A percentile compares a stretch with the other conserved stretches of the same genome.
Conservation (phyloP, 2,797 vertebrate species). For the Hippopotamyrus pictus region DNA sequence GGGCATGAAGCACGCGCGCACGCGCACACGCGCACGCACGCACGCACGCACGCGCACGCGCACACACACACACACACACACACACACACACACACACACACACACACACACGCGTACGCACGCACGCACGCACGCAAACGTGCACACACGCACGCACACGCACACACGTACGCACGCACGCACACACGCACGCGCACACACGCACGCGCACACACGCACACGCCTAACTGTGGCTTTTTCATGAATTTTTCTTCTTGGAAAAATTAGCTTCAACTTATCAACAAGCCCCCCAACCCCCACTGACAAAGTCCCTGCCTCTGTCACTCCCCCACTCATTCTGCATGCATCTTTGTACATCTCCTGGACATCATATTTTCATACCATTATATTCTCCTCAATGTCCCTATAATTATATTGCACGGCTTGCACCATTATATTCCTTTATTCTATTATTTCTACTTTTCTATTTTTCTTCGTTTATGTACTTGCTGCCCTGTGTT, state of each 20-base stretch:
- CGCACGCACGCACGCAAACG: no score
- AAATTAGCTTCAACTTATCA: background rate
- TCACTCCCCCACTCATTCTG: background rate
- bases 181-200: no score
- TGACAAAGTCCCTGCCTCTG: background rate
- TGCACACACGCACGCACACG: no score
- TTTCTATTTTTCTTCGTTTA: background rate
- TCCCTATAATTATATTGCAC: background rate
- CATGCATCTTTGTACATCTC: background rate
- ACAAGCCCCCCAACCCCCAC: background rate
- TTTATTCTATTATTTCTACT: background rate
- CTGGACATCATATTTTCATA: background rate
- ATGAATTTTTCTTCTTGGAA: background rate
- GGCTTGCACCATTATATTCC: background rate
- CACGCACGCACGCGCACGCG: no score
- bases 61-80: no score
- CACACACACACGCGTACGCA: no score
- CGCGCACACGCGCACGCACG: rapidly evolving
- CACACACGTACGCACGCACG: no score
- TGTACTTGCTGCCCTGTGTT: background rate
- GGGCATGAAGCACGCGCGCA: background rate
- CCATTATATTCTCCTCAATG: background rate
- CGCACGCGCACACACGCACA: no score
- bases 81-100: no score
- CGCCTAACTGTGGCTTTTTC: background rate